Evolutionary conservation across 2,797 vertebrate genomes (phyloP), one percentile per base, ranked within the genome.

Genomic region (Margarornis squamiger): DNA sequence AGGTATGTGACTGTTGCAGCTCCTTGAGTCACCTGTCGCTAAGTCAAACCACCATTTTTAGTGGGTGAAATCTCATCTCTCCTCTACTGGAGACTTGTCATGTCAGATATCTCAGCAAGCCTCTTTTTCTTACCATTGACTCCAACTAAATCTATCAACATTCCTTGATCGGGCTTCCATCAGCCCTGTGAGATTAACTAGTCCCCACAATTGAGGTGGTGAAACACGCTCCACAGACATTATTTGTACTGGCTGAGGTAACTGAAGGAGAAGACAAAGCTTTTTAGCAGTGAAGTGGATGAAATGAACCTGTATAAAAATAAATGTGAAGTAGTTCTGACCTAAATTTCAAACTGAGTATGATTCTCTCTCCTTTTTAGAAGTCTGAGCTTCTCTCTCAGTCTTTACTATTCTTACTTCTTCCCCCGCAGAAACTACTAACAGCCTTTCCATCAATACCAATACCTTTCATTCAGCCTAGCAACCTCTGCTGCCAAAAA

Each of bases 281-380:
- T 65, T 70, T 3, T 4, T 71, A 48, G 45, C 52, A 79, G 36
- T 46, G 70, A 88, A 71, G 73, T 0, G 0, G 63, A 45, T 79
- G 51, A 85, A 86, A 79, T 41, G 14, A 91, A 79, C 41, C 32
- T 5, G 4, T 67, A 73, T 63, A 84, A 75, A 95, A 93, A 92
- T 88, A 86, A 91, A 86, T 68, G 59, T 76, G 45, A 71, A 86
- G 80, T 71, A 59, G 34, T 81, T 91, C 59, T 92, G 83, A 90
- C 80, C 67, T 92, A 88, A 85, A 95, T 94, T 92, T 92, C 85
- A 92, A 86, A 67, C 38, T 57, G 67, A 94, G 73, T 49, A 17
- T 30, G 24, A 36, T 51, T 71, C 43, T 81, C 14, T 92, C 45
- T 93, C 30, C 21, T 45, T 88, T 90, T 63, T 18, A 73, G 34